Conservation (phyloP, 2,888 invertebrate genomes). For the Buathra laborator region DNA sequence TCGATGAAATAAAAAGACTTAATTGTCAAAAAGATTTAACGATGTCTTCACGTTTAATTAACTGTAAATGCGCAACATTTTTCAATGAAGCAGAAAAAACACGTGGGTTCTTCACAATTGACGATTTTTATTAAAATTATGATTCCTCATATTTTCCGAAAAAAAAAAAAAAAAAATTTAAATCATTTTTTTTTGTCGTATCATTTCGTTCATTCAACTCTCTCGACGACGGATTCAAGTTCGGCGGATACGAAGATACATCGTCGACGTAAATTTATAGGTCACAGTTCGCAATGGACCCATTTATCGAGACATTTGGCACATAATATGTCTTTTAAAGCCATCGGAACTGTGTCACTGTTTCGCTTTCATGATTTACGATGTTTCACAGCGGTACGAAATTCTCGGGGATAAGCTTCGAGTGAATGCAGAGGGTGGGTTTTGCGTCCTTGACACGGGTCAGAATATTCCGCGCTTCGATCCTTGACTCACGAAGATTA, state of each 20-base stretch:
- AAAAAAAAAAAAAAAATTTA: constrained; percentile 14
- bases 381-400: constrained; percentile 24
- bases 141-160: background rate
- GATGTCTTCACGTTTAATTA: too few species aligned
- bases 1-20: too few species aligned
- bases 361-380: constrained; percentile 41
- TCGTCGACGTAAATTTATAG: constrained; percentile 27
- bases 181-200: too few species aligned
- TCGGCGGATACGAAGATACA: constrained; percentile 1
- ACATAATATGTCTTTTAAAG: constrained; percentile 9
- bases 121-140: too few species aligned
- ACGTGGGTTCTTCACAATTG: too few species aligned
- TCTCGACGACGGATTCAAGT: too few species aligned
- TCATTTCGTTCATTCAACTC: too few species aligned
- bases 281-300: constrained; percentile 4
- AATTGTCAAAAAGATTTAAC: too few species aligned
- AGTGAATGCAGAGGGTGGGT: constrained; percentile 36
- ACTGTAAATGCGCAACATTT: too few species aligned
- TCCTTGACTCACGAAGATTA: constrained; percentile 49
- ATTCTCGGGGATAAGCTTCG: constrained; percentile 45
- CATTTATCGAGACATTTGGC: constrained; percentile 7
- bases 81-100: too few species aligned
- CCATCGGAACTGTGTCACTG: background rate
- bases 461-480: constrained; percentile 33
- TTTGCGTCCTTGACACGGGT: constrained; percentile 57